These are phyloP conservation scores for Edolisoma coerulescens DNA, from an alignment of 2,113 vertebrate species.

Conservation along the genomic window DNA sequence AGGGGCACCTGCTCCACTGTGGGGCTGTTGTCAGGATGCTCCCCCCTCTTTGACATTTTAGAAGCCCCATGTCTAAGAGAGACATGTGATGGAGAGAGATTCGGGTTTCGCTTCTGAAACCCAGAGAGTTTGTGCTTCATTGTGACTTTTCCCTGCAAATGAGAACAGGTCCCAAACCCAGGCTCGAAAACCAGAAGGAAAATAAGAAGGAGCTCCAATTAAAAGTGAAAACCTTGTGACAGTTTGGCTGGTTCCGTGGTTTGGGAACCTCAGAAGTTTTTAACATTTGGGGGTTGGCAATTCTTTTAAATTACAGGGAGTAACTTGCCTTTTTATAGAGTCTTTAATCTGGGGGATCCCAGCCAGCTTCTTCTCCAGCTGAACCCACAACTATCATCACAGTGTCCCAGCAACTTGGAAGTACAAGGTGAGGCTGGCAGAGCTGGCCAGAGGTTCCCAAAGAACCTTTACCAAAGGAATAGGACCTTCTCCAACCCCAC, in stretches of 20 bases:
- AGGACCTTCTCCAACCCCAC: background rate
- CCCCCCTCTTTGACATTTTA: background rate
- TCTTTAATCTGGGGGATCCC: background rate
- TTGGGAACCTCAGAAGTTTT: background rate
- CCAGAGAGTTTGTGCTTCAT: background rate
- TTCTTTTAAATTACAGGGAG: background rate
- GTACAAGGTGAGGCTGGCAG: background rate
- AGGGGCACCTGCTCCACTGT: background rate
- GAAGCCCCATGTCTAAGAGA: background rate
- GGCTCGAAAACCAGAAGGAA: background rate
- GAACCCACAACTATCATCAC: background rate
- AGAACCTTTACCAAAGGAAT: background rate
- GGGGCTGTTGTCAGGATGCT: background rate
- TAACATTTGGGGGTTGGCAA: background rate
- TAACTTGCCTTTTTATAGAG: background rate
- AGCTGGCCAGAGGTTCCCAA: fast-evolving
- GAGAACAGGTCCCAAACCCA: background rate
- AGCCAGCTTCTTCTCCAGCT: background rate
- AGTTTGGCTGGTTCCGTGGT: background rate
- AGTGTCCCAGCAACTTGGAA: fast-evolving
- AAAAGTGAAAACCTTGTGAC: background rate
- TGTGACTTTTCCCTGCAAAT: background rate
- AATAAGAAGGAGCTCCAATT: background rate
- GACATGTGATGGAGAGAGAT: background rate
- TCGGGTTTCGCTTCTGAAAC: background rate